Evolutionary conservation across 2,113 vertebrate species (phyloP), one percentile per base, ranked within the genome.

Genomic region (Leucopternis melanops): DNA sequence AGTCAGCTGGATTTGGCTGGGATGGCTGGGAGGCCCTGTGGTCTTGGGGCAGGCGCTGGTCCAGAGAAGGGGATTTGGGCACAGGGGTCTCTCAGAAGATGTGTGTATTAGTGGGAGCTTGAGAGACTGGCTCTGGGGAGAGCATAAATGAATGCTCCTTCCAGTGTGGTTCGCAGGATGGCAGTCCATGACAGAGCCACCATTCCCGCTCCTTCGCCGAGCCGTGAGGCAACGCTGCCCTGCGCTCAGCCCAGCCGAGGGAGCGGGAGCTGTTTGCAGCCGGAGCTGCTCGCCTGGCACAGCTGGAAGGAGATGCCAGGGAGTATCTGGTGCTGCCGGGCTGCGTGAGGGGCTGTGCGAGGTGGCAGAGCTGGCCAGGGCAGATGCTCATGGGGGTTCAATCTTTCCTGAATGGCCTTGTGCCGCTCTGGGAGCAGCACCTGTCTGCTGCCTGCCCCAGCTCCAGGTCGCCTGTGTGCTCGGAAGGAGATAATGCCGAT

Each of bases 1-100:
- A 38, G 23, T 19, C 36, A 19, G 40, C 6, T 4, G 47, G 34
- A 19, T 57, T n/a, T 9, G 50, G 16, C 65, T 27, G 36, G 36
- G 66, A 20, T 0, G 21, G 63, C 47, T 44, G 67, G 55, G 40
- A 62, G 52, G 32, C 38, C 63, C n/a, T 6, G 34, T 13, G 38
- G 57, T 32, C 15, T 22, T 1, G 5, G 36, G 23, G 66, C 34
- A 32, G 66, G 34, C 2, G 1, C n/a, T 3, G 1, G n/a, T 10
- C 15, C 1, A 3, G 49, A 9, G n/a, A 23, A 23, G 59, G 10
- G 67, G 31, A 8, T 17, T 36, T 1, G 16, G 47, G 50, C 44
- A 34, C 34, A 16, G 26, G n/a, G 50, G 25, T 25, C 23, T 40
- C n/a, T 55, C 66, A 1, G 45, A 21, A 29, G 15, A 16, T 1